Evolutionary conservation across 2,888 invertebrate genomes (phyloP).

Genomic region (Oscheius sp.): DNA sequence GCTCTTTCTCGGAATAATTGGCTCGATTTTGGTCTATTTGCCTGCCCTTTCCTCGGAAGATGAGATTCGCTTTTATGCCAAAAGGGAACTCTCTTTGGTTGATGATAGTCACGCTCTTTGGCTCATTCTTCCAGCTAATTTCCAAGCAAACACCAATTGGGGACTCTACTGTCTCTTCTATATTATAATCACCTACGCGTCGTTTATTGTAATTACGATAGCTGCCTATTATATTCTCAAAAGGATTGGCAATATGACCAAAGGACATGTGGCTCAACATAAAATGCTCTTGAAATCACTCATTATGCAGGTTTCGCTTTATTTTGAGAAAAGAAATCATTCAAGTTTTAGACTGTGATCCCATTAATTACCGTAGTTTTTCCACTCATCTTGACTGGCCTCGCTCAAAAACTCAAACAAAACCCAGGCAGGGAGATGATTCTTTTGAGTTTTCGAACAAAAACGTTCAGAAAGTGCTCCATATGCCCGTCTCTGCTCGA

Average conservation of each 20-base stretch:
- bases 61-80: not conserved
- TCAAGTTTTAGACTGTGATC: slow-evolving; percentile 12
- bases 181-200: not conserved
- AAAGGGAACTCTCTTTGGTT: not conserved
- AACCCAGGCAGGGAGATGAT: slow-evolving; percentile 17
- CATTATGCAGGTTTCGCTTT: slow-evolving; percentile 14
- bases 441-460: not conserved
- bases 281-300: slow-evolving; percentile 22
- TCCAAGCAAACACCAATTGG: slow-evolving; percentile 21
- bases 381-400: slow-evolving; percentile 8
- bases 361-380: slow-evolving; percentile 20
- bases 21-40: not conserved
- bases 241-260: slow-evolving; percentile 1
- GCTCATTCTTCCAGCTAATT: slow-evolving; percentile 22
- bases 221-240: slow-evolving; percentile 14
- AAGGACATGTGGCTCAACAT: slow-evolving; percentile 14
- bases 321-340: too few relatives aligned
- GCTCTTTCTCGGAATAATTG: not conserved
- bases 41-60: slow-evolving; percentile 10
- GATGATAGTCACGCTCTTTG: not conserved
- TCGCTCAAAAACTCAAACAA: slow-evolving; percentile 26
- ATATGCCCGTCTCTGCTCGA: slow-evolving; percentile 11
- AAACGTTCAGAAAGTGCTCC: slow-evolving; percentile 3
- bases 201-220: slow-evolving; percentile 12
- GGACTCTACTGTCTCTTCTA: slow-evolving; percentile 3